phyloP scores from a whole-genome alignment of 1,140 invertebrate genomes.

The Conus ventricosus region DNA sequence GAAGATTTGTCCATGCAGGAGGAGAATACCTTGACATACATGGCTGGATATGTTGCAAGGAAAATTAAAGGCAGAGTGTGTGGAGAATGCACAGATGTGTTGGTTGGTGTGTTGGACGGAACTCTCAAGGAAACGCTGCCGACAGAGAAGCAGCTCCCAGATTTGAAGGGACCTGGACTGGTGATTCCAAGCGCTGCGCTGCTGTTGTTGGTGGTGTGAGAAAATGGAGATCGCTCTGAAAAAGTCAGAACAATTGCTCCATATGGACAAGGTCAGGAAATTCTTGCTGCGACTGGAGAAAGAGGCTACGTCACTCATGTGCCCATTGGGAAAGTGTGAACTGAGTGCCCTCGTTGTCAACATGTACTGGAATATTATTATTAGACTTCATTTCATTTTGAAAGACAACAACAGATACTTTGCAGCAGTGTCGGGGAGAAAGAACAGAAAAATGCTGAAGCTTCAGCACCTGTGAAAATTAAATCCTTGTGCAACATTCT shows the following conservation, averaged over 20 bases:
- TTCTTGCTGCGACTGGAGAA: neutral
- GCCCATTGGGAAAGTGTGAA: no score
- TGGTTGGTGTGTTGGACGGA: neutral
- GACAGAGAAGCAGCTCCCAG: neutral
- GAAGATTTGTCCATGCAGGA: neutral
- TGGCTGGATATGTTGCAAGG: neutral
- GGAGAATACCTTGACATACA: neutral
- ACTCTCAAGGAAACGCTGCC: neutral
- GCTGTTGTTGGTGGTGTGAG: neutral
- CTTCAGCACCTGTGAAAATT: neutral
- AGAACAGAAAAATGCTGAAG: neutral
- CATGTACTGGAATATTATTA: no score
- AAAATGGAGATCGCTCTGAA: neutral
- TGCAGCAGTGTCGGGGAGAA: neutral
- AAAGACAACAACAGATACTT: no score
- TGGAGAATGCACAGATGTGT: neutral
- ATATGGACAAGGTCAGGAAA: neutral
- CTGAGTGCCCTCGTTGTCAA: no score
- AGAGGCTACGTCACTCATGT: neutral
- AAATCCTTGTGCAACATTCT: neutral
- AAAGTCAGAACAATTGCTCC: neutral
- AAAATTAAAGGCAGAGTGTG: neutral
- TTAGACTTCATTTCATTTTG: no score
- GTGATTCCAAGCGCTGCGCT: neutral
- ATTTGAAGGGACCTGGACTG: neutral